Conservation (phyloP, 2,888 invertebrate genomes). For the Falcaria lacertinaria region DNA sequence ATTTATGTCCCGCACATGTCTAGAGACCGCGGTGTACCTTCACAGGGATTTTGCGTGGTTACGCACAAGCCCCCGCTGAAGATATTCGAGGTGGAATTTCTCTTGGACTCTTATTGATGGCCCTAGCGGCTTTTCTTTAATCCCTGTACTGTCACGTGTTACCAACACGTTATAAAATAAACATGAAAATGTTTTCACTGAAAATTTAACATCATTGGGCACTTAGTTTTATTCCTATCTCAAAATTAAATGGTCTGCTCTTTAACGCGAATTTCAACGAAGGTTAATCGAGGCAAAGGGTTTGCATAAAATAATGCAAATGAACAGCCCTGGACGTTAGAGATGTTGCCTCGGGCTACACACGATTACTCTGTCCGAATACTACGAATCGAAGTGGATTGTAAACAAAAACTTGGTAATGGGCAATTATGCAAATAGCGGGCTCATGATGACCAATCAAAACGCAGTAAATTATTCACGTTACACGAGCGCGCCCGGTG, state of each 20-base stretch:
- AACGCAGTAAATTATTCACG: conserved; percentile 69
- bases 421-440: conserved; percentile 68
- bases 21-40: conserved; percentile 78
- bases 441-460: conserved; percentile 65
- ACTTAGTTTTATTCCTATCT: conserved; percentile 2
- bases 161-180: background rate
- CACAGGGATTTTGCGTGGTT: conserved; percentile 79
- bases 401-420: conserved; percentile 71
- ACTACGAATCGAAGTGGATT: conserved; percentile 36
- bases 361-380: conserved; percentile 32
- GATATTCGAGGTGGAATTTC: conserved; percentile 72
- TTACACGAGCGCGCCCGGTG: conserved; percentile 41
- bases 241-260: conserved; percentile 5
- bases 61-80: conserved; percentile 65
- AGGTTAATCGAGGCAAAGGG: conserved; percentile 34
- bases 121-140: conserved; percentile 42
- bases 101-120: conserved; percentile 72
- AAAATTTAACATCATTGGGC: background rate
- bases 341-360: conserved; percentile 33
- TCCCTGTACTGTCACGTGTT: conserved; percentile 19
- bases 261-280: conserved; percentile 11
- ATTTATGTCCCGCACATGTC: conserved; percentile 80
- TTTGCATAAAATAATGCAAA: conserved; percentile 47
- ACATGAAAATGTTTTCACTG: background rate
- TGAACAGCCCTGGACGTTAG: conserved; percentile 29